Percentiles rank a stretch among this genome's conserved stretches.
Evolutionary conservation across 1,140 invertebrate species (phyloP).

Genomic region (Leptinotarsa texana): DNA sequence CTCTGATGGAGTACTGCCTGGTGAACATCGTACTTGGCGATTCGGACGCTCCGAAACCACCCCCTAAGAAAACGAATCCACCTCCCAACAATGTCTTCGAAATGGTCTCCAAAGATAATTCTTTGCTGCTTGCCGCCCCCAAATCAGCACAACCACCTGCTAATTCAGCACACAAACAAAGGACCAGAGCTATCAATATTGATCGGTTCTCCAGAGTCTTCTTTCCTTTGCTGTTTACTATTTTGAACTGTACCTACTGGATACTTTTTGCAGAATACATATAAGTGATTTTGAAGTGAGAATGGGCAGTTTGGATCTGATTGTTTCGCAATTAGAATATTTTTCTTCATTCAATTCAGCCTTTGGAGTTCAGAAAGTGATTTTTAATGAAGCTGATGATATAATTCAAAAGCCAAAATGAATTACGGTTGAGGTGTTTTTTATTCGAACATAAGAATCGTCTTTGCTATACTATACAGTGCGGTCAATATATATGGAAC

Average conservation of each 20-base stretch:
- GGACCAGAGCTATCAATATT: slow-evolving; percentile 80
- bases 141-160: slow-evolving; percentile 31
- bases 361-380: too few relatives aligned
- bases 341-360: too few relatives aligned
- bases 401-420: too few relatives aligned
- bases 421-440: too few relatives aligned
- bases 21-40: slow-evolving; percentile 88
- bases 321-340: not conserved
- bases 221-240: slow-evolving; percentile 83
- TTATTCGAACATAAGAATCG: too few relatives aligned
- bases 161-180: slow-evolving; percentile 66
- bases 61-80: slow-evolving; percentile 52
- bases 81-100: slow-evolving; percentile 62
- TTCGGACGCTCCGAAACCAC: slow-evolving; percentile 63
- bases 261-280: slow-evolving; percentile 84
- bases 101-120: slow-evolving; percentile 42
- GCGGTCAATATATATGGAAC: too few relatives aligned
- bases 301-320: not conserved
- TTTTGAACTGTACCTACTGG: slow-evolving; percentile 88
- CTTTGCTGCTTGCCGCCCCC: slow-evolving; percentile 35
- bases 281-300: slow-evolving; percentile 53
- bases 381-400: too few relatives aligned
- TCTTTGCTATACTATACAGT: too few relatives aligned
- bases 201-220: slow-evolving; percentile 84
- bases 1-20: slow-evolving; percentile 90